Evolutionary conservation across 2,113 vertebrate species (phyloP), one percentile per base, ranked within the genome.

Genomic region (Cinclus mexicanus): DNA sequence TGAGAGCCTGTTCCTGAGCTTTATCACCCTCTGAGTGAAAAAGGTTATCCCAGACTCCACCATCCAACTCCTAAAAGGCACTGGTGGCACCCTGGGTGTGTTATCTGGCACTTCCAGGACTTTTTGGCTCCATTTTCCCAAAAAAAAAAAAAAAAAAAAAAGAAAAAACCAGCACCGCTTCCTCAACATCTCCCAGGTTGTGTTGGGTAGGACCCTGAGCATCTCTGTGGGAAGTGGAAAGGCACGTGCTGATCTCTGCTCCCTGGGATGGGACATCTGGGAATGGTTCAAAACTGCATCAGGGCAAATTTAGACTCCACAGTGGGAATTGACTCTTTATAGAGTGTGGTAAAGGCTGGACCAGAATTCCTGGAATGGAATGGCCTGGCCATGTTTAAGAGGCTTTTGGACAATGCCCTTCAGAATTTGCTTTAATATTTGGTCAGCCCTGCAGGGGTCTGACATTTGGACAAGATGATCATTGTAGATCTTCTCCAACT

Each of bases 201-300:
- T 56, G 35, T 21, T 77, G 53, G n/a, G 33, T 46, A 74, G 31
- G 9, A 63, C 39, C 31, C 37, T 37, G 22, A 82, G 33, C 53
- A 29, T 10, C 61, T 44, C 22, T 17, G 4, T 5, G 14, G 47
- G 46, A 69, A 60, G 29, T 12, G 41, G 60, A n/a, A 44, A 55
- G 25, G 65, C 20, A 61, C 3, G 5, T 22, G 23, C 10, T 84
- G 83, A 22, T 21, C 55, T 44, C 44, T 90, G 75, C 44, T 52
- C 17, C 59, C n/a, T 64, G 35, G 2, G 19, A 37, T 50, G 47
- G 41, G 10, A 15, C 2, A 0, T 0, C 9, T 20, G 44, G 49
- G 6, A 85, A 74, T 13, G 18, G 25, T 5, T 42, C 60, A 28
- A 28, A 88, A 33, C 16, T 68, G 42, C n/a, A 16, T 1, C 49